Conservation (phyloP, 2,113 vertebrate species). For the Gnathochromis pfefferi region DNA sequence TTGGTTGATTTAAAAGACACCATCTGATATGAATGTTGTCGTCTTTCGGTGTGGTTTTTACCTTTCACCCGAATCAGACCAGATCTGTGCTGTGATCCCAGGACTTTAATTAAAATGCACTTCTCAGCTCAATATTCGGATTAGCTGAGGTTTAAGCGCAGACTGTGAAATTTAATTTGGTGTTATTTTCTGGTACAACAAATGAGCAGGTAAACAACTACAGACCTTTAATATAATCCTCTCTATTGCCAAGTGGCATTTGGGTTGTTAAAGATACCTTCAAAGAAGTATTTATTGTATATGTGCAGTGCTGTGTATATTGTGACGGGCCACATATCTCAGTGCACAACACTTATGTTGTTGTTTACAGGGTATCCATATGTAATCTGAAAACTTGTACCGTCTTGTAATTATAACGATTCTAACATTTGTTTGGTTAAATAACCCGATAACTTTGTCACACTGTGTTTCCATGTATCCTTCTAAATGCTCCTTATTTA, state of each 20-base stretch:
- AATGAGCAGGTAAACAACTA: slow-evolving; percentile 43
- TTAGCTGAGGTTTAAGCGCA: slow-evolving; percentile 48
- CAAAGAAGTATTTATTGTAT: slow-evolving; percentile 3
- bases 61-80: slow-evolving; percentile 40
- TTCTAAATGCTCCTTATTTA: background rate
- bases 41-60: slow-evolving; percentile 17
- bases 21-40: slow-evolving; percentile 12
- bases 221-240: slow-evolving; percentile 36
- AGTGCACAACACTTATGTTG: background rate
- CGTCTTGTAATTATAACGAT: background rate
- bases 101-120: slow-evolving; percentile 54
- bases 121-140: slow-evolving; percentile 49
- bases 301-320: background rate
- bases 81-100: slow-evolving; percentile 3
- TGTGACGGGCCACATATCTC: background rate
- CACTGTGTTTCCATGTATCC: background rate
- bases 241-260: slow-evolving; percentile 20
- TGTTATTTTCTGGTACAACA: slow-evolving; percentile 38
- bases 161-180: slow-evolving; percentile 59
- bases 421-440: background rate
- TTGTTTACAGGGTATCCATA: background rate
- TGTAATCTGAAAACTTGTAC: background rate
- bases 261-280: background rate
- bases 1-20: slow-evolving; percentile 40
- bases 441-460: background rate